Conservation (phyloP, 2,113 vertebrate genomes). For the Xenus cinereus region DNA sequence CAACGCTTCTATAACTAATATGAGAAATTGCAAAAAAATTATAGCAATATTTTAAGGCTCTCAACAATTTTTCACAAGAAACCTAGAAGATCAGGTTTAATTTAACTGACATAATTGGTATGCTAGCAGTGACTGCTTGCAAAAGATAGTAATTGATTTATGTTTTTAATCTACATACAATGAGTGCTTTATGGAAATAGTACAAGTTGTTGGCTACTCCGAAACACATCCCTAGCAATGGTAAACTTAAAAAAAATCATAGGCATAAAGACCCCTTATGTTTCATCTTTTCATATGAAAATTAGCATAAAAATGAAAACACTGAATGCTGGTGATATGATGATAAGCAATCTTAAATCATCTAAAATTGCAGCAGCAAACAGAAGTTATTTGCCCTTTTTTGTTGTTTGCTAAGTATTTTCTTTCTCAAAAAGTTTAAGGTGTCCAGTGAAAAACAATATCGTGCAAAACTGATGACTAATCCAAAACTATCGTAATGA, state of each 20-base stretch:
- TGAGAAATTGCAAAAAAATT: neutral
- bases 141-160: neutral
- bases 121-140: neutral
- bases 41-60: neutral
- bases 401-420: neutral
- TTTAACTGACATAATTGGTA: neutral
- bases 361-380: neutral
- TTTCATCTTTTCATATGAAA: slow-evolving; percentile 4
- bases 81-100: neutral
- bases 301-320: neutral
- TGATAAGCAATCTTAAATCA: neutral
- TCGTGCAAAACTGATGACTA: neutral
- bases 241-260: neutral
- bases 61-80: neutral
- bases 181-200: neutral
- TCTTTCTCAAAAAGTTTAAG: neutral
- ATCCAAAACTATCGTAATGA: neutral
- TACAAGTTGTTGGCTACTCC: neutral
- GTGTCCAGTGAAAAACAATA: neutral
- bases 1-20: neutral
- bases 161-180: slow-evolving; percentile 10
- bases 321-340: neutral
- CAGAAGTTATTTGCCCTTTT: neutral
- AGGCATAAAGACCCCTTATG: accelerated
- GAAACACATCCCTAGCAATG: neutral